Evolutionary conservation across 2,888 invertebrate species (phyloP).

Genomic region (Latrodectus hesperus): DNA sequence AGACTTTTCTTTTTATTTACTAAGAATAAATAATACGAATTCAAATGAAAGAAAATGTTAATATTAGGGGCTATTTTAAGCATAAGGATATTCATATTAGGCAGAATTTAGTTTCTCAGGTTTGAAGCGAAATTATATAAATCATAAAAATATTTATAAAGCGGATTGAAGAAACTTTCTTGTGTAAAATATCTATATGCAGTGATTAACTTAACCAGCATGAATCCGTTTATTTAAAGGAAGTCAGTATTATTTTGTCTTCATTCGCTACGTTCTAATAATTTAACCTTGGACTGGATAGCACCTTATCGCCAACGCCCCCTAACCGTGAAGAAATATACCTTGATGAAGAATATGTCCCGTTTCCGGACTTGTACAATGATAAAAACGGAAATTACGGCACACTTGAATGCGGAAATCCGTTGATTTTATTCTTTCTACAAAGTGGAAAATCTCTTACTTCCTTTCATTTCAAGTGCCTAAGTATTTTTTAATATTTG

Average conservation of each 20-base stretch:
- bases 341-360: constrained; percentile 49
- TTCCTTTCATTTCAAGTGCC: constrained; percentile 16
- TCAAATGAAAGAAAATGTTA: too few species aligned
- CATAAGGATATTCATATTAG: too few species aligned
- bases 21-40: too few species aligned
- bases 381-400: constrained; percentile 55
- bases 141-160: too few species aligned
- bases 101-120: too few species aligned
- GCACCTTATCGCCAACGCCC: constrained; percentile 29
- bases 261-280: constrained; percentile 58
- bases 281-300: constrained; percentile 59
- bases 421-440: constrained; percentile 52
- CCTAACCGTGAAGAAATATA: constrained; percentile 56
- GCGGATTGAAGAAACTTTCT: too few species aligned
- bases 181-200: too few species aligned
- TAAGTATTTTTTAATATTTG: constrained; percentile 20
- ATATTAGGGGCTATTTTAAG: too few species aligned
- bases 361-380: constrained; percentile 63
- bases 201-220: not conserved
- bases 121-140: too few species aligned
- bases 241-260: constrained; percentile 29
- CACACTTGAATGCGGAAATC: constrained; percentile 59
- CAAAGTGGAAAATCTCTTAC: constrained; percentile 44
- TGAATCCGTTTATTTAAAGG: constrained; percentile 11
- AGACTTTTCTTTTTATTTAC: too few species aligned